These are phyloP conservation scores for Bradysia coprophila DNA, from an alignment of 1,140 invertebrate species.

Conservation along the genomic window DNA sequence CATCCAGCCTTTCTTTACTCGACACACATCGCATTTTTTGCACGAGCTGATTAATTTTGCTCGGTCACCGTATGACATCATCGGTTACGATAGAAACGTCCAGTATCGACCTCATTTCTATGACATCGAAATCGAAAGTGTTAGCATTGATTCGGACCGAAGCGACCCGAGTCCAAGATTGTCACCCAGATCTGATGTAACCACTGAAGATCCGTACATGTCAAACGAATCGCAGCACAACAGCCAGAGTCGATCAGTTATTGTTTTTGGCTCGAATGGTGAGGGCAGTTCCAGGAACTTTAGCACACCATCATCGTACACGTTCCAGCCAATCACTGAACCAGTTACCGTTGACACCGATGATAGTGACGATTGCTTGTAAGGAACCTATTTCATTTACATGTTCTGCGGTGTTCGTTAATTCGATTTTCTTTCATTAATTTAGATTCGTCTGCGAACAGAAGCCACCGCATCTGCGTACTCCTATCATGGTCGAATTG, in stretches of 20 bases:
- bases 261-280: not conserved
- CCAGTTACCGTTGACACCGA: not conserved
- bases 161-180: too few species aligned
- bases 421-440: too few species aligned
- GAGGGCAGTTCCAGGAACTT: not conserved
- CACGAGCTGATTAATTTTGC: slow-evolving; percentile 82
- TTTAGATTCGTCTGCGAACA: slow-evolving; percentile 21
- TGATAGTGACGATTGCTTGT: not conserved
- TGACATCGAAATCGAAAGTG: slow-evolving; percentile 16
- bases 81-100: slow-evolving; percentile 46
- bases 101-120: slow-evolving; percentile 24
- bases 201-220: too few species aligned
- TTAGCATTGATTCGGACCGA: slow-evolving; percentile 4
- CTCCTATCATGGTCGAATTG: slow-evolving; percentile 33
- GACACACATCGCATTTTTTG: slow-evolving; percentile 59
- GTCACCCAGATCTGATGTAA: too few species aligned
- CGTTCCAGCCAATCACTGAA: not conserved
- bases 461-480: slow-evolving; percentile 33
- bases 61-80: slow-evolving; percentile 64
- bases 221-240: too few species aligned
- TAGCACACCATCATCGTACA: not conserved
- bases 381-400: not conserved
- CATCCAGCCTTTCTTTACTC: slow-evolving; percentile 34
- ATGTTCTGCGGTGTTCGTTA: not conserved
- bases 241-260: not conserved